Base-by-base conservation (phyloP, 2,797 vertebrate genomes). In the Ptychadena robeensis region DNA sequence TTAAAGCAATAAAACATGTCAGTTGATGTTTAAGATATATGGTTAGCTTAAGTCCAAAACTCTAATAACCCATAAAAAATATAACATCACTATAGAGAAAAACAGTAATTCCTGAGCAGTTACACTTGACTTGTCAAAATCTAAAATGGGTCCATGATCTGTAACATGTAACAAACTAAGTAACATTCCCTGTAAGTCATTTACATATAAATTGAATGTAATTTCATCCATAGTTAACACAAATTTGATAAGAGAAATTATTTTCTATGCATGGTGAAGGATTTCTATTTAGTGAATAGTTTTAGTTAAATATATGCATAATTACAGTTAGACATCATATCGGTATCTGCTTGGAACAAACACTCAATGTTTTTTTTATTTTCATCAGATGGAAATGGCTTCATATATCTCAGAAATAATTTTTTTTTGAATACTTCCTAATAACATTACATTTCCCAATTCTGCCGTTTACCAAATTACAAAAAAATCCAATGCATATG, bases 141-240 rank as follows among this genome's bases (percentile, higher is more conserved):
- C 65, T 69, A 68, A 80, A 84, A 74, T 80, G 64, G 35, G 74
- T 37, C 71, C 59, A 69, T 84, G 71, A 84, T 80, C 77, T 84
- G 82, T 84, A 84, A 84, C 82, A 84, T 84, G 82, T 80, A 80
- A 84, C 82, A 74, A 84, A 79, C 77, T 74, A 70, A 84, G 25
- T 70, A 80, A 84, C 77, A 80, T 80, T 84, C 77, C 64, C 64
- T 69, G 74, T 71, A 84, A 84, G 82, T 80, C 30, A 84, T 84
- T 84, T 84, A 84, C 82, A 84, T 84, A 80, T 84, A 84, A 84
- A 84, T 84, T 84, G 82, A 84, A 84, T 84, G 82, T 80, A 84
- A 84, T 77, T 80, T 80, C 82, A 84, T 84, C 82, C 82, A 84
- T 84, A 84, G 76, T 84, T 84, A 84, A 84, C 82, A 80, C 82